Conservation (phyloP, 2,113 vertebrate genomes). For the Ursus arctos region DNA sequence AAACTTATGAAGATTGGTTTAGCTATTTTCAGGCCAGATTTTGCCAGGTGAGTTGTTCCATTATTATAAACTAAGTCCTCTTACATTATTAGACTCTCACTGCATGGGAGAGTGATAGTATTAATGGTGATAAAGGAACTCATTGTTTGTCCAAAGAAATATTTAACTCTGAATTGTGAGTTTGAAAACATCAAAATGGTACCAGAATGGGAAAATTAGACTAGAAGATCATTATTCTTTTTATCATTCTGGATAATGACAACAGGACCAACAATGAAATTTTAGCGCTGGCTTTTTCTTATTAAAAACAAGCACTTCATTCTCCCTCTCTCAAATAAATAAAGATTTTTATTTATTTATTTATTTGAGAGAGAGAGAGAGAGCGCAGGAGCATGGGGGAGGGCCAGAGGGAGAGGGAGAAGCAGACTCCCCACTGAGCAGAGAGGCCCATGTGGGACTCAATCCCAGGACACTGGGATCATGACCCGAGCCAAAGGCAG, state of each 20-base stretch:
- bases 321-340: neutral
- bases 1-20: neutral
- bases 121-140: neutral
- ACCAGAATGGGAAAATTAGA: neutral
- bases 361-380: too few relatives aligned
- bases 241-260: neutral
- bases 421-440: too few relatives aligned
- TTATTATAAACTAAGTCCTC: neutral
- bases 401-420: too few relatives aligned
- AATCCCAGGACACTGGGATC: too few relatives aligned
- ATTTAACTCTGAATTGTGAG: constrained; percentile 5
- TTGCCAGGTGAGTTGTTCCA: neutral
- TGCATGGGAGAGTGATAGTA: neutral
- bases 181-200: constrained; percentile 15
- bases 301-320: neutral
- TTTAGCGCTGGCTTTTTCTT: neutral
- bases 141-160: neutral
- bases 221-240: neutral
- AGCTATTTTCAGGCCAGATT: neutral
- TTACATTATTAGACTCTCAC: constrained; percentile 15
- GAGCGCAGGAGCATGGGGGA: too few relatives aligned
- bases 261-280: neutral
- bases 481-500: too few relatives aligned
- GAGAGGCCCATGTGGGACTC: too few relatives aligned
- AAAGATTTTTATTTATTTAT: neutral